Percentiles rank a stretch among this genome's conserved stretches.
Conservation (phyloP, 1,140 invertebrate genomes). For the Drosophila saltans region DNA sequence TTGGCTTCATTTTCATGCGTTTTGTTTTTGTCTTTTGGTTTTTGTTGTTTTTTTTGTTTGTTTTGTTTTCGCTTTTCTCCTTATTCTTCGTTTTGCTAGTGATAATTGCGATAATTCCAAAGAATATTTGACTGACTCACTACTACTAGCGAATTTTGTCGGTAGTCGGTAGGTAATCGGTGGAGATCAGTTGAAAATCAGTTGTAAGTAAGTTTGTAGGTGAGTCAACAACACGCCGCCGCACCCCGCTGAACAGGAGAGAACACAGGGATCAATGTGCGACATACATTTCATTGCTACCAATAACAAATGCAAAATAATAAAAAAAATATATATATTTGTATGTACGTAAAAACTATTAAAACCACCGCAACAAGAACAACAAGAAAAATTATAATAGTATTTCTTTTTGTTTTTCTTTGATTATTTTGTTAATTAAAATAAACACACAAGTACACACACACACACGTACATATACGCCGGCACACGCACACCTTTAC, state of each 20-base stretch:
- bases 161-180: not conserved
- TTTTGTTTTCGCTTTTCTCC: constrained; percentile 12
- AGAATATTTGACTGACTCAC: constrained; percentile 51
- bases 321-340: too few relatives aligned
- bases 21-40: not conserved
- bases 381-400: not conserved
- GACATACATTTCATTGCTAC: constrained; percentile 23
- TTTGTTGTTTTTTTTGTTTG: constrained; percentile 1
- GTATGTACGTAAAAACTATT: too few relatives aligned
- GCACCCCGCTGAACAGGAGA: not conserved
- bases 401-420: constrained; percentile 18
- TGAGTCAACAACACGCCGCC: constrained; percentile 35
- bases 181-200: not conserved
- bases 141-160: not conserved
- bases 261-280: constrained; percentile 21
- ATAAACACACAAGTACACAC: constrained; percentile 19
- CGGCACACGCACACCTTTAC: constrained; percentile 12
- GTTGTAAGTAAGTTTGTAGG: constrained; percentile 10
- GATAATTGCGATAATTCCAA: constrained; percentile 55
- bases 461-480: constrained; percentile 7
- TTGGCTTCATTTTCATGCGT: too few relatives aligned
- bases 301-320: constrained; percentile 21
- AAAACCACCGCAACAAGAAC: constrained; percentile 8
- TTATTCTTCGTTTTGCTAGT: constrained; percentile 20
- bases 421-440: constrained; percentile 47